Conservation (phyloP, 2,113 vertebrate species). For the Cygnus buccinator region DNA sequence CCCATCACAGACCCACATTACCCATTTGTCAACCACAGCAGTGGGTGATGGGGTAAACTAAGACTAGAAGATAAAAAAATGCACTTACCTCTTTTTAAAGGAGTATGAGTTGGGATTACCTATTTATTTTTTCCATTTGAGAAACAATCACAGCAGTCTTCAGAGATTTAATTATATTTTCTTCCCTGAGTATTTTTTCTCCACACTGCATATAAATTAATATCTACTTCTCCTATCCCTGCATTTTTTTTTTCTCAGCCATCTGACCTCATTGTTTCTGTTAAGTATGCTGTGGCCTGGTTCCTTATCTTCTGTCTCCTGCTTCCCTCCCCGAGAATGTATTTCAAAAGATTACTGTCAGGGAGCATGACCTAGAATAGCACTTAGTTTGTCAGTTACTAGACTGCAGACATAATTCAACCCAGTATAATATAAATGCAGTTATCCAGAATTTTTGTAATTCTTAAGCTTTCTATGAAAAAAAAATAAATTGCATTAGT, state of each 20-base stretch:
- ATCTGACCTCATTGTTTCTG: background rate
- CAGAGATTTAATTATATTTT: background rate
- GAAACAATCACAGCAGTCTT: background rate
- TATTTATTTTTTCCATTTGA: background rate
- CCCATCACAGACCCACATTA: background rate
- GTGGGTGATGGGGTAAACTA: background rate
- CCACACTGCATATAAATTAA: background rate
- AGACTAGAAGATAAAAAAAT: background rate
- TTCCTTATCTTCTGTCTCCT: constrained; percentile 32
- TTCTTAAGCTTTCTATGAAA: constrained; percentile 12
- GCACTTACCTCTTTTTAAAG: background rate
- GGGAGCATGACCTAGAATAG: constrained; percentile 27
- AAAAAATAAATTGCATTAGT: background rate
- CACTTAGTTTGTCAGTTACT: constrained; percentile 12
- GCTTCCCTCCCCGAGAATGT: constrained; percentile 1
- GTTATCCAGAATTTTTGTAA: background rate
- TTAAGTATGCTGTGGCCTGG: background rate
- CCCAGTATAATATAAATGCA: background rate
- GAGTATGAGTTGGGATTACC: background rate
- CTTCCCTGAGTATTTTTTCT: background rate
- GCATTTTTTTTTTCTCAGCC: background rate
- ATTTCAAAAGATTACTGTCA: constrained; percentile 39
- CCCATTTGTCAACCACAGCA: background rate
- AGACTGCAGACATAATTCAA: background rate
- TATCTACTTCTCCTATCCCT: background rate